Evolutionary conservation across 1,140 invertebrate species (phyloP), one percentile per base, ranked within the genome.

Genomic region (Pemphigus obesinymphae): DNA sequence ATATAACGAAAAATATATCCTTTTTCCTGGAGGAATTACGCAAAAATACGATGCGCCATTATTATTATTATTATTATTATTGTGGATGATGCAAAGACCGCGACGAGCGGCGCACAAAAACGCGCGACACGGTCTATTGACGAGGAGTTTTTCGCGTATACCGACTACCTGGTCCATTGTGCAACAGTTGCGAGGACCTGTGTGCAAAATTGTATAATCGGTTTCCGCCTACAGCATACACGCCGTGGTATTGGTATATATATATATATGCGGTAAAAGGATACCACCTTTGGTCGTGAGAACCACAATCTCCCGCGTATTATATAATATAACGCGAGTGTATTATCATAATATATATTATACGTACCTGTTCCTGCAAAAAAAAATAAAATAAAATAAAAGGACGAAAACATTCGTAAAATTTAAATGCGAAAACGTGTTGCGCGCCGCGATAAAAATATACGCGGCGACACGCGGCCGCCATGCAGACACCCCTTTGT

Each of bases 121-220:
- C 37, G 10, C 73, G 20, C 73, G 73, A 76, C 31, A 76, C 45
- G 73, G 73, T 76, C 73, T 34, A 55, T 76, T 76, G 48, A 40
- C 29, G 50, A 23, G 11, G 29, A 53, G 20, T 53, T 53, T 76
- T 76, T 76, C 73, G 73, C 73, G 50, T 37, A 43, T 15, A 5
- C 23, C 17, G n/a, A 53, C 73, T 76, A 76, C 73, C 73, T 76
- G 73, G 73, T 26, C 34, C 75, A 78, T 78, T 78, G 75, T 78
- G 75, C 75, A 78, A 78, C 75, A 78, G 75, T 78, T 78, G 75
- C 50, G 75, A 58, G 31, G 75, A 58, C 53, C 50, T 58, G 48
- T 34, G 53, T 34, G 75, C 72, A n/a, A 78, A 58, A 78, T 78
- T 78, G 75, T 78, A 78, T 78, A 58, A 78, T 78, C 75, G 75